Conservation (phyloP, 2,113 vertebrate species). For the Etheostoma cragini region DNA sequence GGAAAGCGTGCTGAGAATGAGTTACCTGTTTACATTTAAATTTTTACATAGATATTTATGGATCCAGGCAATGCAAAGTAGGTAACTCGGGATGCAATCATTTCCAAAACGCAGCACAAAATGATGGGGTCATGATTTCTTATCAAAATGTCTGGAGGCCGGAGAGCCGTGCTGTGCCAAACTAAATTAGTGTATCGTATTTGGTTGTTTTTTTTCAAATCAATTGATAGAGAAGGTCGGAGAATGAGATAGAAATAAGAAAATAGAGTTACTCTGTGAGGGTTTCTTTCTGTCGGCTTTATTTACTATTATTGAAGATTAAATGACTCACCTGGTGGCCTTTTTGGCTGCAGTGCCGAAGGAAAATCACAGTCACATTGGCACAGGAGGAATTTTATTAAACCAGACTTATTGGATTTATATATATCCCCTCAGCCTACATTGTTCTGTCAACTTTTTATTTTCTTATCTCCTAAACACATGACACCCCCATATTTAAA, state of each 20-base stretch:
- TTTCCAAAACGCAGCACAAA: conserved; percentile 22
- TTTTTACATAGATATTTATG: conserved; percentile 44
- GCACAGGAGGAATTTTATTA: background rate
- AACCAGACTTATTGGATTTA: background rate
- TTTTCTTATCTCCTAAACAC: background rate
- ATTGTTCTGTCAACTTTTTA: background rate
- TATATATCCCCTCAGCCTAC: background rate
- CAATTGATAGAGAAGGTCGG: background rate
- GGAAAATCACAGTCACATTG: conserved; percentile 12
- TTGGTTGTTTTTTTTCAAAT: conserved; percentile 18
- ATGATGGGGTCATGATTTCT: conserved; percentile 37
- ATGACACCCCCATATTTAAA: background rate
- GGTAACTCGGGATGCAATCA: conserved; percentile 11
- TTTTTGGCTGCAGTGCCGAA: conserved; percentile 4
- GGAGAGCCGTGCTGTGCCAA: background rate
- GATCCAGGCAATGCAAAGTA: conserved; percentile 9
- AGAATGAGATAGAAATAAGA: background rate
- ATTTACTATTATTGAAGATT: conserved; percentile 2
- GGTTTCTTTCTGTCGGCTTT: background rate
- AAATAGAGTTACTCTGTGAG: background rate
- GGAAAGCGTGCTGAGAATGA: background rate
- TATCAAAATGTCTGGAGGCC: background rate
- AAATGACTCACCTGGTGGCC: conserved; percentile 10
- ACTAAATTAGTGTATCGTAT: conserved; percentile 16
- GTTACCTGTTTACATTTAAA: conserved; percentile 30